Evolutionary conservation across 2,797 vertebrate genomes (phyloP).

Genomic region (Myotis vivesi): DNA sequence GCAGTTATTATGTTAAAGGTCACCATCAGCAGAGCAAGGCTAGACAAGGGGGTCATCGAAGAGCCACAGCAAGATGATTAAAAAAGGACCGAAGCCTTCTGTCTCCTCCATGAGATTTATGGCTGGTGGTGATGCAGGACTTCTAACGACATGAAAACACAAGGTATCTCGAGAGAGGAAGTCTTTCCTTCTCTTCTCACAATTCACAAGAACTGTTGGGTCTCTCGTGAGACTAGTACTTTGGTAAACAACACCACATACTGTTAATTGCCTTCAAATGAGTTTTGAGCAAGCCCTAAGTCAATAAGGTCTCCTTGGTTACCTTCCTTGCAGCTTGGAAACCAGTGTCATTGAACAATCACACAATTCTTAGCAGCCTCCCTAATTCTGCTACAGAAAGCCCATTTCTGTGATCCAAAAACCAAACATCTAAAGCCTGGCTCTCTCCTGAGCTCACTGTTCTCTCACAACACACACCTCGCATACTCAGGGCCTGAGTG

Average conservation of each 20-base stretch:
- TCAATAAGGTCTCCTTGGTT: constrained; percentile 8
- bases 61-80: background rate
- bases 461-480: background rate
- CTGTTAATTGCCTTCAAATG: constrained; percentile 45
- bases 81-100: background rate
- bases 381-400: background rate
- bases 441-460: background rate
- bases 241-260: constrained; percentile 49
- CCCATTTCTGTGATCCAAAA: background rate
- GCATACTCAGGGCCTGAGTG: no score
- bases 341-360: background rate
- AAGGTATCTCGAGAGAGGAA: background rate
- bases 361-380: background rate
- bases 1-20: constrained; percentile 3
- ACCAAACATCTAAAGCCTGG: background rate
- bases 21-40: constrained; percentile 13
- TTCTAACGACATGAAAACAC: constrained; percentile 28
- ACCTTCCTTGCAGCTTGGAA: constrained; percentile 16
- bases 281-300: constrained; percentile 42
- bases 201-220: background rate
- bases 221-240: constrained; percentile 5
- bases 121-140: background rate
- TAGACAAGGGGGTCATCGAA: background rate
- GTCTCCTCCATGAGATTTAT: background rate
- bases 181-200: background rate